phyloP scores from a whole-genome alignment of 2,888 invertebrate genomes.

The Acleris holmiana region DNA sequence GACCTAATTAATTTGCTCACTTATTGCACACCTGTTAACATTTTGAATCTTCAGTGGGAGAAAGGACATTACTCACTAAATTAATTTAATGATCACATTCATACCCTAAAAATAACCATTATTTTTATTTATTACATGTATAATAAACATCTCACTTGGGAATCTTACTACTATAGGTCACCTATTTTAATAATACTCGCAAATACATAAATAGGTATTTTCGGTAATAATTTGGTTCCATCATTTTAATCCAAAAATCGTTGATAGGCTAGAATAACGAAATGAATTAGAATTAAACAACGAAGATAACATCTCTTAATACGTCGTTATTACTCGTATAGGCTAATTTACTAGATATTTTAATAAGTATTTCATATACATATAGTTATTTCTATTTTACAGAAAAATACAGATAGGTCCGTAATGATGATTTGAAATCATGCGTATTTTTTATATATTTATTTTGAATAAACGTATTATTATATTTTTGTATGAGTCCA shows the following conservation, averaged over 20 bases:
- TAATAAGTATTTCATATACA: constrained; percentile 16
- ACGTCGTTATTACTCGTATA: constrained; percentile 6
- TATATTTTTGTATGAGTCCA: constrained; percentile 4
- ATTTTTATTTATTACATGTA: constrained; percentile 43
- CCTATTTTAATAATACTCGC: constrained; percentile 41
- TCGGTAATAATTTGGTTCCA: constrained; percentile 35
- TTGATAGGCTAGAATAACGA: constrained; percentile 8
- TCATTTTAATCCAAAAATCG: constrained; percentile 33
- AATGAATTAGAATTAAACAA: constrained; percentile 25
- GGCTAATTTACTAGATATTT: constrained; percentile 13
- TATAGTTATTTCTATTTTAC: constrained; percentile 21
- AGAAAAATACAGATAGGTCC: constrained; percentile 32
- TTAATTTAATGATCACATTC: constrained; percentile 46
- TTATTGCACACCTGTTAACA: too few species aligned
- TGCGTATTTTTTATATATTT: constrained; percentile 20
- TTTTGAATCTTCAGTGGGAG: constrained; percentile 17
- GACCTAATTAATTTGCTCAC: too few species aligned
- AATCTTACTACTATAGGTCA: constrained; percentile 46
- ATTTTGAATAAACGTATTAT: constrained; percentile 26
- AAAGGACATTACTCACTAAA: constrained; percentile 29
- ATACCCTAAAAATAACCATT: constrained; percentile 60
- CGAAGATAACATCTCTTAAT: constrained; percentile 16
- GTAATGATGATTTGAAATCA: constrained; percentile 28
- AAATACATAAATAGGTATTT: constrained; percentile 37
- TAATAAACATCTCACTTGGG: constrained; percentile 71